These are phyloP conservation scores for Akabosia matsudoensis DNA, from an alignment of 1,140 invertebrate genomes.

Conservation along the genomic window DNA sequence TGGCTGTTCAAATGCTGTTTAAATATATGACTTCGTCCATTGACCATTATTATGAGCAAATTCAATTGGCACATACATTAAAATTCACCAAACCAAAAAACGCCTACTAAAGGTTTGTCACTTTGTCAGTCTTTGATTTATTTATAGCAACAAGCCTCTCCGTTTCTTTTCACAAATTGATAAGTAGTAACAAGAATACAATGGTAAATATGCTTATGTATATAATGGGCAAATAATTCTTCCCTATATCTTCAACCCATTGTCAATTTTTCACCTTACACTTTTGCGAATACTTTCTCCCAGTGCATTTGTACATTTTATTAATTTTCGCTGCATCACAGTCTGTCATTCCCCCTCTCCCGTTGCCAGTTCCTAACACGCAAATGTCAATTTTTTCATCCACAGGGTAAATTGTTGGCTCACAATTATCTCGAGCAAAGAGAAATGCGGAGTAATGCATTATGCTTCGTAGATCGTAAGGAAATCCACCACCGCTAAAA, in stretches of 20 bases:
- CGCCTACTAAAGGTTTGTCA: too few species aligned
- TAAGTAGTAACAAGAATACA: too few species aligned
- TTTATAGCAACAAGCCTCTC: too few species aligned
- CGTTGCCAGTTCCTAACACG: neutral
- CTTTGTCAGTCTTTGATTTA: too few species aligned
- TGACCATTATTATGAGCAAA: too few species aligned
- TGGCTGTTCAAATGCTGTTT: too few species aligned
- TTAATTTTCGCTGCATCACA: slow-evolving; percentile 20
- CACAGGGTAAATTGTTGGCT: slow-evolving; percentile 1
- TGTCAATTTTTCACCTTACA: neutral
- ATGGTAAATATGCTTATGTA: too few species aligned
- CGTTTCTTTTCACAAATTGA: too few species aligned
- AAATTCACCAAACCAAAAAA: too few species aligned
- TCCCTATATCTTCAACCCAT: too few species aligned
- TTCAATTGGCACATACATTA: too few species aligned
- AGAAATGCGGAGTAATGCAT: slow-evolving; percentile 10
- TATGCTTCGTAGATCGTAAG: slow-evolving; percentile 6
- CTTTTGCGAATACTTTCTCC: neutral
- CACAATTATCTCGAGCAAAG: slow-evolving; percentile 5
- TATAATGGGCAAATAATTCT: neutral
- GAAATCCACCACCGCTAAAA: neutral
- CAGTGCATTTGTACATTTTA: neutral
- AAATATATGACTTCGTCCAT: too few species aligned
- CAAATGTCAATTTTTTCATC: neutral
- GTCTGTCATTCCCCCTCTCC: slow-evolving; percentile 5